Evolutionary conservation across 1,140 invertebrate species (phyloP).

Genomic region (Nymphalis io): DNA sequence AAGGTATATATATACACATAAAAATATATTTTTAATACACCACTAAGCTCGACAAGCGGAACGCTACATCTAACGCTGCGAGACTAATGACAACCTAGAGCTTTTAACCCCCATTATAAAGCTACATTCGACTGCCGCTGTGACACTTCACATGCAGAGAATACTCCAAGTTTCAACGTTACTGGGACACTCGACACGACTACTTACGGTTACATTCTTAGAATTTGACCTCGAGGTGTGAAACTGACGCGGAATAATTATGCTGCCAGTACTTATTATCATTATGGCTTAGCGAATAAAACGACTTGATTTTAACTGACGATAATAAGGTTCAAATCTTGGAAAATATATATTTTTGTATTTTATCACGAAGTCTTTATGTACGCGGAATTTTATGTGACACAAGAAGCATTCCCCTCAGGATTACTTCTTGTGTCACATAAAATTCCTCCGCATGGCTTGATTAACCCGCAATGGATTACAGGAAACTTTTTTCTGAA

Average conservation of each 20-base stretch:
- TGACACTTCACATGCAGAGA: conserved; percentile 13
- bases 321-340: too few relatives aligned
- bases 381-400: too few relatives aligned
- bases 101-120: conserved; percentile 25
- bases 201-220: conserved; percentile 6
- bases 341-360: too few relatives aligned
- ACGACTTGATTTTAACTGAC: too few relatives aligned
- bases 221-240: conserved; percentile 10
- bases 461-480: too few relatives aligned
- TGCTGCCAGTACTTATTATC: not conserved
- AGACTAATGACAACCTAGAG: conserved; percentile 20
- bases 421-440: too few relatives aligned
- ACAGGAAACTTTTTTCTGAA: too few relatives aligned
- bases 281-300: too few relatives aligned
- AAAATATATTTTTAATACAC: conserved; percentile 5
- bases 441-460: too few relatives aligned
- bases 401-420: too few relatives aligned
- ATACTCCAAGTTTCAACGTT: conserved; percentile 2
- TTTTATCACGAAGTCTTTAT: too few relatives aligned
- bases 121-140: conserved; percentile 1
- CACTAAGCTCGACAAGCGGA: conserved; percentile 18
- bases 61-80: conserved; percentile 20
- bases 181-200: not conserved
- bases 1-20: not conserved
- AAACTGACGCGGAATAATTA: not conserved